phyloP scores from a whole-genome alignment of 2,797 vertebrate species.

The Crypturellus tataupa region DNA sequence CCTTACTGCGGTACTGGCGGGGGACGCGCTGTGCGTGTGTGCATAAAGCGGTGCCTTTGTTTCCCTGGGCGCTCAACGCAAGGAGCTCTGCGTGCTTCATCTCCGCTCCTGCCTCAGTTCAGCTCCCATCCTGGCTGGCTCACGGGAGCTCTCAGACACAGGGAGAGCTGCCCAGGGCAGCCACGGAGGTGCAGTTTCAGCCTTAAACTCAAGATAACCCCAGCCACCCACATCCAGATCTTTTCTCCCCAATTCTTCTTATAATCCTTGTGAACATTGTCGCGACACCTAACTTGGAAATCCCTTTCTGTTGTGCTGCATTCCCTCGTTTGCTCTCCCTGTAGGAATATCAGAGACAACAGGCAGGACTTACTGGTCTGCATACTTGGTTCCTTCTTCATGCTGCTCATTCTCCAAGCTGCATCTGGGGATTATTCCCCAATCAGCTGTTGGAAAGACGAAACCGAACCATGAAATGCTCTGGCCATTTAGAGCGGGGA shows the following conservation, averaged over 20 bases:
- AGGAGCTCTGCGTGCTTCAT: neutral
- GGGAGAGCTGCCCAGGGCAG: neutral
- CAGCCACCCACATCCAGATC: neutral
- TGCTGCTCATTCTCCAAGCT: neutral
- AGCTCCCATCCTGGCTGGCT: neutral
- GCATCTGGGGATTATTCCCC: neutral
- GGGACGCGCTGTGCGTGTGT: accelerated
- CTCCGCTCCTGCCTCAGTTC: neutral
- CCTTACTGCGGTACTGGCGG: neutral
- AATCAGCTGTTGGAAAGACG: neutral
- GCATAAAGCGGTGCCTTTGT: neutral
- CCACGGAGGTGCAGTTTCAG: neutral
- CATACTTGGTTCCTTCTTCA: neutral
- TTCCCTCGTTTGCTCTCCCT: neutral
- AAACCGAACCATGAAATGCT: neutral
- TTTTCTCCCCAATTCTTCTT: neutral
- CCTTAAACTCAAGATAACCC: neutral
- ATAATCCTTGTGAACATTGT: neutral
- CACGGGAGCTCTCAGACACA: neutral
- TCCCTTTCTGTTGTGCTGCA: accelerated
- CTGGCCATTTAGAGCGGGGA: neutral
- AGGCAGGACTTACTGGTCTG: accelerated
- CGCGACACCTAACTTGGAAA: neutral
- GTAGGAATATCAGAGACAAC: neutral
- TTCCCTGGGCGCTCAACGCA: neutral